phyloP scores from a whole-genome alignment of 2,797 vertebrate species.

The Microctenopoma lineatum region DNA sequence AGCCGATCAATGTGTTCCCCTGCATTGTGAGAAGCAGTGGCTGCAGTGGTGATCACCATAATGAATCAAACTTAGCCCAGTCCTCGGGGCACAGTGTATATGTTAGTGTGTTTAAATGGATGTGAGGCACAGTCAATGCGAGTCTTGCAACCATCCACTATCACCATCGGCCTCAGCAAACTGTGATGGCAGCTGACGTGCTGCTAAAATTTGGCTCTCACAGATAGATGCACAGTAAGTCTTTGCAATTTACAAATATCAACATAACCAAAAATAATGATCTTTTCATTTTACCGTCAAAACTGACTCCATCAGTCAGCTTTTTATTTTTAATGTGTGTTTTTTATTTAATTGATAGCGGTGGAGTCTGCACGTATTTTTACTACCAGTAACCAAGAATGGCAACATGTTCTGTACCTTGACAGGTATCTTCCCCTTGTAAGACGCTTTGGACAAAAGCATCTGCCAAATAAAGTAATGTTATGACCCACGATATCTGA shows the following conservation, averaged over 20 bases:
- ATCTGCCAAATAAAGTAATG: no score
- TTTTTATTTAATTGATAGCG: not conserved
- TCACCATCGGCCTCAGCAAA: slow-evolving; percentile 25
- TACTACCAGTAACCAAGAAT: not conserved
- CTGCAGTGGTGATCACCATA: slow-evolving; percentile 29
- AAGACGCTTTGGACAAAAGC: no score
- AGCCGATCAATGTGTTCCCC: slow-evolving; percentile 46
- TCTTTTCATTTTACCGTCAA: no score
- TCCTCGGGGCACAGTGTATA: slow-evolving; percentile 25
- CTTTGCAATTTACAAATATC: not conserved
- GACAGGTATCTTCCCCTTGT: no score
- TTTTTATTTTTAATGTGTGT: not conserved
- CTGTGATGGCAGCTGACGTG: slow-evolving; percentile 21
- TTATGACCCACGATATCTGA: not conserved
- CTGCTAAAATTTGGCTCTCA: not conserved
- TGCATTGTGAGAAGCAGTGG: slow-evolving; percentile 23
- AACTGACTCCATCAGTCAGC: no score
- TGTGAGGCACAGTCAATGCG: slow-evolving; percentile 55
- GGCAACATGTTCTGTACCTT: no score
- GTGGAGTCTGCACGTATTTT: not conserved
- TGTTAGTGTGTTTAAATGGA: slow-evolving; percentile 31
- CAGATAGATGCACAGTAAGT: not conserved
- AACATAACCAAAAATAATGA: not conserved
- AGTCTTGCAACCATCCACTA: slow-evolving; percentile 67
- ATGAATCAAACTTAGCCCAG: slow-evolving; percentile 52